Evolutionary conservation across 2,888 invertebrate species (phyloP), one percentile per base, ranked within the genome.

Genomic region (Tillus elongatus): DNA sequence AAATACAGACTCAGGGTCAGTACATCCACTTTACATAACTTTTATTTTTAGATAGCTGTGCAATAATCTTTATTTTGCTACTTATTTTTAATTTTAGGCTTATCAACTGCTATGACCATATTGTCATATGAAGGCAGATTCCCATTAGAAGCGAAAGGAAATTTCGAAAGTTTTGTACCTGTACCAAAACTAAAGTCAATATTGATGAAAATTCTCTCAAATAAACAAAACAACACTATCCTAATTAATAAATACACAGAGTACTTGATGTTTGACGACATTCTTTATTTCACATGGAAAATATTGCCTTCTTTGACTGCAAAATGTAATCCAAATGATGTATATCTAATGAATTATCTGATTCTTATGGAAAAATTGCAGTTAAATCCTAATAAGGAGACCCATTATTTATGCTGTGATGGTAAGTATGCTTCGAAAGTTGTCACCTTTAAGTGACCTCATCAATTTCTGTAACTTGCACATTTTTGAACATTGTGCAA

Each of bases 51-150:
- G n/a, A n/a, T n/a, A n/a, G n/a, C n/a, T n/a, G n/a, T n/a, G n/a
- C n/a, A n/a, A n/a, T n/a, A n/a, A n/a, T n/a, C n/a, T n/a, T n/a
- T n/a, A n/a, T n/a, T n/a, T n/a, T n/a, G n/a, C n/a, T n/a, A n/a
- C n/a, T n/a, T n/a, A n/a, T n/a, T n/a, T n/a, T n/a, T n/a, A n/a
- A n/a, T n/a, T n/a, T n/a, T n/a, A n/a, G 81, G 83, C 0, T 64
- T 89, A 2, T 74, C 79, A 2, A 79, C 82, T 0, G 72, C 79
- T 33, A 78, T 87, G 73, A 82, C 82, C 55, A 62, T 88, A 37
- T 66, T 89, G 50, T 72, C 76, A 29, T 72, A 72, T 37, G 88
- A 89, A 64, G 83, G 83, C 4, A 75, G 73, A 53, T 66, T 74
- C 57, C 82, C 82, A 0, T 53, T 82, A 19, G 75, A 76, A 49